phyloP scores from a whole-genome alignment of 2,888 invertebrate genomes.

The Herminia tarsipennalis region DNA sequence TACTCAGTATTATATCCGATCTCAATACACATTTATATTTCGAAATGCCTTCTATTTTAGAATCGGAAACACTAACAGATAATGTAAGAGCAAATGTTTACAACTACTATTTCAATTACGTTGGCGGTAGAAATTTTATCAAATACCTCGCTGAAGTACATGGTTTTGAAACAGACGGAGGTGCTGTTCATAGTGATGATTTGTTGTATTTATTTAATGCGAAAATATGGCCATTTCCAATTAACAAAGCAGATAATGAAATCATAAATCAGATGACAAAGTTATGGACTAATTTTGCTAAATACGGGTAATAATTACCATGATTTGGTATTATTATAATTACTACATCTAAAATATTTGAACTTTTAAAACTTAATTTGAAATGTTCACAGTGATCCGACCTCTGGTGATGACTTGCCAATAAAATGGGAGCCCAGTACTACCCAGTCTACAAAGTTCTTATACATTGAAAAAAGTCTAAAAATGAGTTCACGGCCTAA shows the following conservation, averaged over 20 bases:
- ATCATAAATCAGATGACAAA: slow-evolving; percentile 67
- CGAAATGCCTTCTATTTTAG: slow-evolving; percentile 68
- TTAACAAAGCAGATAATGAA: slow-evolving; percentile 53
- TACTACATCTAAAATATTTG: too few relatives aligned
- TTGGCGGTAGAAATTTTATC: slow-evolving; percentile 67
- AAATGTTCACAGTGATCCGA: slow-evolving; percentile 67
- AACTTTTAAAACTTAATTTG: too few relatives aligned
- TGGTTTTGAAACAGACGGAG: slow-evolving; percentile 54
- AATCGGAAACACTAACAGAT: slow-evolving; percentile 53
- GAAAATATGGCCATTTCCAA: slow-evolving; percentile 59
- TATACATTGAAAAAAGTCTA: slow-evolving; percentile 56
- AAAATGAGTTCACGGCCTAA: slow-evolving; percentile 57
- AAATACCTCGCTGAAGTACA: slow-evolving; percentile 45
- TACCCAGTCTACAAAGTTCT: slow-evolving; percentile 33
- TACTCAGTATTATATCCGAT: slow-evolving; percentile 61
- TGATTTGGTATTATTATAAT: too few relatives aligned
- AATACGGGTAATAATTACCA: slow-evolving; percentile 69
- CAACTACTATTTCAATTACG: slow-evolving; percentile 72
- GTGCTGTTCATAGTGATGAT: slow-evolving; percentile 76
- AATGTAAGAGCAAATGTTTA: slow-evolving; percentile 55
- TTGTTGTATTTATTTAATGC: slow-evolving; percentile 69
- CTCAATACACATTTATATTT: slow-evolving; percentile 75
- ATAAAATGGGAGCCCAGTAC: slow-evolving; percentile 33
- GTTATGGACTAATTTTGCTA: slow-evolving; percentile 78
- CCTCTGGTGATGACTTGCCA: slow-evolving; percentile 42